Evolutionary conservation across 2,113 vertebrate genomes (phyloP).

Genomic region (Pyxicephalus adspersus): DNA sequence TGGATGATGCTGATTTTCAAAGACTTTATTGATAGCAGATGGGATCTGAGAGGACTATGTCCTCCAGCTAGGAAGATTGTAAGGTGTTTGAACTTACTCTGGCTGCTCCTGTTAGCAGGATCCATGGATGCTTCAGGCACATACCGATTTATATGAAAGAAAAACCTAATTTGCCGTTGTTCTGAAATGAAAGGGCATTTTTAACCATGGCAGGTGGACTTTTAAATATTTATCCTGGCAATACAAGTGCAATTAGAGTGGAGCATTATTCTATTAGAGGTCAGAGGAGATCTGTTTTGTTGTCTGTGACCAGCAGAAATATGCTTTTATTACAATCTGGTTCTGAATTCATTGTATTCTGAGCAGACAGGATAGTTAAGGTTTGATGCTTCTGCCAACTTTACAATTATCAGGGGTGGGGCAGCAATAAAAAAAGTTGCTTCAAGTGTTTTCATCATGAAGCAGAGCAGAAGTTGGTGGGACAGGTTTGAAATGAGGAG

Average conservation of each 20-base stretch:
- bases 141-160: not conserved
- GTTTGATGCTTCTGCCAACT: too few species aligned
- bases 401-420: too few species aligned
- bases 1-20: not conserved
- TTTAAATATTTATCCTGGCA: slow-evolving; percentile 1
- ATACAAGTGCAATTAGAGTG: not conserved
- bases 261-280: too few species aligned
- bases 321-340: not conserved
- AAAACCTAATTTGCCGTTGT: not conserved
- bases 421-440: too few species aligned
- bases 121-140: not conserved
- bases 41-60: not conserved
- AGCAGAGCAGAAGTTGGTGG: too few species aligned
- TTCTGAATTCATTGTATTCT: not conserved
- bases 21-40: not conserved
- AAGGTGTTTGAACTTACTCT: not conserved
- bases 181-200: not conserved
- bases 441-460: too few species aligned
- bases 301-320: not conserved
- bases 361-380: too few species aligned
- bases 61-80: slow-evolving; percentile 6
- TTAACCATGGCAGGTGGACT: not conserved
- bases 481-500: too few species aligned
- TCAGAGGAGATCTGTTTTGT: not conserved
- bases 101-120: not conserved